phyloP scores from a whole-genome alignment of 2,888 invertebrate genomes.

The Leptura quadrifasciata region DNA sequence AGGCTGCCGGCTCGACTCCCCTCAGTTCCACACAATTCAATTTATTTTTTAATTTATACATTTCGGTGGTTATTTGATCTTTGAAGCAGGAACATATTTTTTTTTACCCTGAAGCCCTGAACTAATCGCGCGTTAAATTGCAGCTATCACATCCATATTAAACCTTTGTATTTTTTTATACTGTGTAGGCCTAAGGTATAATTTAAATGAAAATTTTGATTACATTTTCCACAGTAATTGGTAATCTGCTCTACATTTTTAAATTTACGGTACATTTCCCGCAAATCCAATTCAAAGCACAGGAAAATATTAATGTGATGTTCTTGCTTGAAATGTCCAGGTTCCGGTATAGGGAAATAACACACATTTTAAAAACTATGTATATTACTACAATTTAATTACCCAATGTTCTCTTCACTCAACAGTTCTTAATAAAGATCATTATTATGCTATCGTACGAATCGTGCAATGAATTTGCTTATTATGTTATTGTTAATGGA shows the following conservation, averaged over 20 bases:
- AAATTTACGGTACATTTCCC: slow-evolving; percentile 1
- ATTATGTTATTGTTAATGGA: no score
- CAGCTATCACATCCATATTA: not conserved
- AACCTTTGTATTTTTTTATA: not conserved
- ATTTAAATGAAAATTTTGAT: slow-evolving; percentile 3
- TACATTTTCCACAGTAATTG: not conserved
- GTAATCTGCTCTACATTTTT: not conserved
- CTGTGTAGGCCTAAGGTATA: not conserved
- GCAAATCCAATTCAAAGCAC: not conserved
- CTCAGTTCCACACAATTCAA: not conserved
- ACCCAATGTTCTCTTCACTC: no score
- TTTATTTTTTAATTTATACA: not conserved
- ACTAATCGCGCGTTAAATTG: not conserved
- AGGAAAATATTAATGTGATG: not conserved
- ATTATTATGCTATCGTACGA: no score
- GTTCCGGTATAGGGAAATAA: no score
- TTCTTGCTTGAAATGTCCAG: no score
- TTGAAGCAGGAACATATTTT: not conserved
- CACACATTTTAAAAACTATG: no score
- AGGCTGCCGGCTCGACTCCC: not conserved
- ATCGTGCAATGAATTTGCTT: no score
- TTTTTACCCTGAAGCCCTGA: no score
- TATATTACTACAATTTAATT: no score
- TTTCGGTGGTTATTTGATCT: slow-evolving; percentile 1
- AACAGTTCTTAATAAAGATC: no score